Evolutionary conservation across 1,140 invertebrate species (phyloP), one percentile per base, ranked within the genome.

Genomic region (Drosophila novamexicana): DNA sequence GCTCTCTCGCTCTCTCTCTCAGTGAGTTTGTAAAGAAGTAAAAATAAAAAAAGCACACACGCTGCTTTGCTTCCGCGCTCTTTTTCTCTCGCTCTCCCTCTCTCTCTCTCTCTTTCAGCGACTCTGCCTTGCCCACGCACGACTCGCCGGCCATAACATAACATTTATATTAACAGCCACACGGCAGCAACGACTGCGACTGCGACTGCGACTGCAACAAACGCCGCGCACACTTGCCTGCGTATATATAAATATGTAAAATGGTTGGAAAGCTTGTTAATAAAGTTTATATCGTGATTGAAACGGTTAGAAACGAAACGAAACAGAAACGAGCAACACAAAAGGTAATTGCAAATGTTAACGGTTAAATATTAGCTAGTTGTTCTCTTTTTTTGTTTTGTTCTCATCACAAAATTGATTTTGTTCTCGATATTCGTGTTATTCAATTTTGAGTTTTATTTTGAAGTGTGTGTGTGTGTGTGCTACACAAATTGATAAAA

Each of bases 241-340:
- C 84, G 77, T 89, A 89, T 84, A 89, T 89, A 89, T 84, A 89
- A 89, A 89, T 70, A 65, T 86, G 83, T 79, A 79, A 65, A 79
- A 79, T 77, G 69, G 70, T 66, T 89, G 84, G 84, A 73, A 88
- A 89, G 63, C 84, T 80, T 72, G 85, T 89, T 89, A 89, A 89
- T 89, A 78, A 72, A 53, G 64, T 89, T 71, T 78, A 29, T 49
- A 69, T 89, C 57, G 44, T 89, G 68, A 69, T 44, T 68, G 58
- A 32, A 53, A 59, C 75, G 82, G 64, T 73, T 78, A 79, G 72
- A 83, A 85, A 83, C 79, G 68, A 77, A 86, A 29, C 22, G 22
- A 29, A 42, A 71, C 70, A 57, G 61, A 69, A 80, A 86, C 79
- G 64, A 63, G 71, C 58, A 83, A 80, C 66, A 75, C 72, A 81